Base-by-base conservation (phyloP, 2,888 invertebrate genomes). In the Euclidia mi region DNA sequence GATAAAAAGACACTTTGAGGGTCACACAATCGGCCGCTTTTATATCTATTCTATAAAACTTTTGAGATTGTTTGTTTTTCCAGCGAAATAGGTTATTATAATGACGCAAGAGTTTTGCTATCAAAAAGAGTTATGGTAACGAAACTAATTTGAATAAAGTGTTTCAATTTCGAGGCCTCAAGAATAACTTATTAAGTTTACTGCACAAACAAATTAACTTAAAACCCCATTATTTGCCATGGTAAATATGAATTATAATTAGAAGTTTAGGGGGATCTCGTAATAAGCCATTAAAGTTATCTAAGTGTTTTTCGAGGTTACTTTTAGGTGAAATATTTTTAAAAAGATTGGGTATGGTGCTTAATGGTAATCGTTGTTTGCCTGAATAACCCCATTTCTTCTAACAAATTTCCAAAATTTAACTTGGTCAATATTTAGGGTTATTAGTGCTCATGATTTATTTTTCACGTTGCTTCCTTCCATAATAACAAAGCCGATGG, bases 1-100 rank as follows among this genome's bases (percentile, higher is more conserved):
- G 15, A 75, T 69, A 50, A 68, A 72, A 65, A 59, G 46, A 61
- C 58, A 69, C 70, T 74, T 68, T 63, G 49, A 25, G 46, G 34
- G 58, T 31, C 46, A 18, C 49, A 12, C 29, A 1, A 3, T 18
- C 10, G 10, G 15, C 10, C n/a, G 10, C 1, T 17, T 37, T 37
- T 35, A 11, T 32, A 11, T 17, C 3, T 17, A 17, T 37, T 37
- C 3, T 14, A 37, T 15, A n/a, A 37, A 37, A 2, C 2, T 37
- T 37, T 11, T 3, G n/a, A 2, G n/a, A 0, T 37, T 15, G 10
- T 37, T 17, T 18, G 10, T 37, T 37, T 37, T 17, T 37, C 3
- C 10, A 37, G 17, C 15, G 18, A 7, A 17, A 18, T 37, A 37
- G 18, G 2, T n/a, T 35, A 6, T 1, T 18, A 9, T 9, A n/a